These are phyloP conservation scores for Lerista edwardsae DNA, from an alignment of 2,797 vertebrate genomes.

Conservation along the genomic window DNA sequence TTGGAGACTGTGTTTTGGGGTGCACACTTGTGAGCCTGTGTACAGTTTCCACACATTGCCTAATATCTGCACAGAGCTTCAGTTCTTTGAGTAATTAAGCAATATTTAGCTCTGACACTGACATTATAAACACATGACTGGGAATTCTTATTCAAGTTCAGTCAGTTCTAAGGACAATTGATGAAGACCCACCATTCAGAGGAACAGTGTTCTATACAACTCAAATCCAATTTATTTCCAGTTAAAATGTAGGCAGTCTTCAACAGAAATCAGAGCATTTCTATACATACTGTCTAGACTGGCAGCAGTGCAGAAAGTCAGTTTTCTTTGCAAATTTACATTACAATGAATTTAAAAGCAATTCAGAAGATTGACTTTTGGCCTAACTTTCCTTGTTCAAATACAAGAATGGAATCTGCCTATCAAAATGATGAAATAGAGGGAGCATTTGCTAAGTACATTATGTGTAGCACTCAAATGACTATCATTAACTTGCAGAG, in stretches of 20 bases:
- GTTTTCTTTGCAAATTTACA: constrained; percentile 59
- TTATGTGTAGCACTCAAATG: constrained; percentile 31
- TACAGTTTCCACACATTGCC: no score
- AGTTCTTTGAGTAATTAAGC: neutral
- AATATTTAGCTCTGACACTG: neutral
- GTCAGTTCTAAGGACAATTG: neutral
- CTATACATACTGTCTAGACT: constrained; percentile 32
- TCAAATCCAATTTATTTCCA: constrained; percentile 43
- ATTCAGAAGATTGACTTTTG: constrained; percentile 54
- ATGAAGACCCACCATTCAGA: constrained; percentile 1
- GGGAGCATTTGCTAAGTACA: constrained; percentile 48
- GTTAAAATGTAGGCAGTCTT: constrained; percentile 49
- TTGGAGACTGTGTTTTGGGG: no score
- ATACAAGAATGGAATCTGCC: constrained; percentile 56
- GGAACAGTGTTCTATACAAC: constrained; percentile 1
- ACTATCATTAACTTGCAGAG: constrained; percentile 47
- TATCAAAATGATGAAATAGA: constrained; percentile 57
- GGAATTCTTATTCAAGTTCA: constrained; percentile 17
- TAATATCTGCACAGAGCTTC: neutral
- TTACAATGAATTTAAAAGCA: constrained; percentile 65
- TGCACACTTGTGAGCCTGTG: no score
- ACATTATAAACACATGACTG: neutral
- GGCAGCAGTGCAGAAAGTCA: constrained; percentile 20
- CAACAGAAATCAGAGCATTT: constrained; percentile 25
- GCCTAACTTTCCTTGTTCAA: constrained; percentile 56